phyloP scores from a whole-genome alignment of 2,888 invertebrate genomes.

The Aphidoletes aphidimyza region DNA sequence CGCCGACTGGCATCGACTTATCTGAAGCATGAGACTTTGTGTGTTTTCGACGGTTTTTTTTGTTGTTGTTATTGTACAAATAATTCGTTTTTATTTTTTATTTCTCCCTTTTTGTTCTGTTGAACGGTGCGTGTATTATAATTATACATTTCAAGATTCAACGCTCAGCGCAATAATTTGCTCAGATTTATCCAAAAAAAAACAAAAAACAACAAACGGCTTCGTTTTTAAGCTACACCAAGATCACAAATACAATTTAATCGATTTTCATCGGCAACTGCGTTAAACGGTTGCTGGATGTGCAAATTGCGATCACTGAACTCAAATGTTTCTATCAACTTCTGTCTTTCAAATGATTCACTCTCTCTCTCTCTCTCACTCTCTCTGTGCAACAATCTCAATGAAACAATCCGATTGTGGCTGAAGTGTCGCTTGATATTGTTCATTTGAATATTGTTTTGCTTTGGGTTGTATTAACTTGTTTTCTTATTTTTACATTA shows the following conservation, averaged over 20 bases:
- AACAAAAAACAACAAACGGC: no score
- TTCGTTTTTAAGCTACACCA: neutral
- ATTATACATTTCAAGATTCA: neutral
- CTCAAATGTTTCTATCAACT: neutral
- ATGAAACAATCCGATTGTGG: no score
- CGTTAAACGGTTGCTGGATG: neutral
- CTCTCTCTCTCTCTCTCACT: no score
- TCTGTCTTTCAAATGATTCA: neutral
- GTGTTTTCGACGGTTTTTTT: neutral
- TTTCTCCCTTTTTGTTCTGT: neutral
- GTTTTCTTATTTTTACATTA: neutral
- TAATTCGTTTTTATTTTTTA: neutral
- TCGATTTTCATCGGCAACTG: neutral
- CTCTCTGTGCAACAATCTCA: no score
- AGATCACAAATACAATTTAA: neutral
- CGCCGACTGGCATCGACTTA: neutral
- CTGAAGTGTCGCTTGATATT: slow-evolving; percentile 7
- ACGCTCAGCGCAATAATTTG: neutral
- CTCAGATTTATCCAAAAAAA: neutral
- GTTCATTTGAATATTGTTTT: slow-evolving; percentile 34
- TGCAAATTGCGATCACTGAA: slow-evolving; percentile 29
- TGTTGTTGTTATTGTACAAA: neutral
- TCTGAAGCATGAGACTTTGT: slow-evolving; percentile 22
- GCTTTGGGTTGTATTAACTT: neutral
- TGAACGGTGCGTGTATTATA: no score